These are phyloP conservation scores for Sorex maritimensis DNA, from an alignment of 2,797 vertebrate species.

Conservation along the genomic window DNA sequence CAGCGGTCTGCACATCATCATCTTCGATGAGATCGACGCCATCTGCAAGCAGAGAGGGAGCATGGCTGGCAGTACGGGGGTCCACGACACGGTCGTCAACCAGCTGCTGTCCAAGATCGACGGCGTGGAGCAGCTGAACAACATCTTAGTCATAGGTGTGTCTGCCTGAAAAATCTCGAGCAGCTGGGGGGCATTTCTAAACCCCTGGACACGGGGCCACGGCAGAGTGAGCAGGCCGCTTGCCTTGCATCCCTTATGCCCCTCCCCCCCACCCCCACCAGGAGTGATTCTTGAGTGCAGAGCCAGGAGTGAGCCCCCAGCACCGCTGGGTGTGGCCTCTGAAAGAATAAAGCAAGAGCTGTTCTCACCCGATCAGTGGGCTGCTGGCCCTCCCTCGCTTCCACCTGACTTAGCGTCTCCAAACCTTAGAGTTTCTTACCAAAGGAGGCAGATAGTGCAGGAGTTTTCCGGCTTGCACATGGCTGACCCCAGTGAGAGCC, in stretches of 20 bases:
- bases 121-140: slow-evolving; percentile 98
- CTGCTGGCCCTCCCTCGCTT: not conserved
- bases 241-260: too few species aligned
- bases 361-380: not conserved
- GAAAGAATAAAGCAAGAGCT: too few species aligned
- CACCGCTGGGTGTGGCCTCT: too few species aligned
- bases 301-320: too few species aligned
- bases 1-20: slow-evolving; percentile 98
- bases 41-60: slow-evolving; percentile 99
- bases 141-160: slow-evolving; percentile 98
- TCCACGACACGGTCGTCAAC: slow-evolving; percentile 98
- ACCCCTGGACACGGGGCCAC: not conserved
- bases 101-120: slow-evolving; percentile 98
- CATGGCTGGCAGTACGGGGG: slow-evolving; percentile 98
- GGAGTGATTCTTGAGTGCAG: too few species aligned
- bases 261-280: too few species aligned
- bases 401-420: not conserved
- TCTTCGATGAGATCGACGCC: slow-evolving; percentile 98
- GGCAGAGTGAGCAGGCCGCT: too few species aligned
- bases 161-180: slow-evolving; percentile 15
- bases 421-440: slow-evolving; percentile 55
- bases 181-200: slow-evolving; percentile 4
- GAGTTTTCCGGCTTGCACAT: too few species aligned
- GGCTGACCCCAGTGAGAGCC: too few species aligned
- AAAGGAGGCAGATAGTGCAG: not conserved